Evolutionary conservation across 2,888 invertebrate species (phyloP), one percentile per base, ranked within the genome.

Genomic region (Kuschelorhynchus macadamiae): DNA sequence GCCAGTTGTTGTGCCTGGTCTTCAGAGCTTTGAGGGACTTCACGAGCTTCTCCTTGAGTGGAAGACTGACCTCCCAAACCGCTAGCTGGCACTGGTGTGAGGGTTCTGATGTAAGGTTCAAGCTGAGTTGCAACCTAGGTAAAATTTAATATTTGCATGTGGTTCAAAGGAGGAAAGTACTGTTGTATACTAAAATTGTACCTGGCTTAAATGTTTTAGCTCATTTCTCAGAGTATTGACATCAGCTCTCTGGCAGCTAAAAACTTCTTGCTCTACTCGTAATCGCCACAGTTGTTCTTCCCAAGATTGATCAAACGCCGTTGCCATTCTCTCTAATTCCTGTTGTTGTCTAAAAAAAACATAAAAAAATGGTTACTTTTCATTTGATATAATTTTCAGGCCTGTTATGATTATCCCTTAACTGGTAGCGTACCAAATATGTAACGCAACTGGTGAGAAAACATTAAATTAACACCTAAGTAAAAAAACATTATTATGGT

Each of bases 221-320:
- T 91, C 91, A 67, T 88, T 88, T 59, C 89, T 86, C 64, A 91
- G 80, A 46, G 88, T 86, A 72, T 88, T 84, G 17, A 91, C 88
- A 78, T 91, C 90, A 71, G 89, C 89, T 80, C 90, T 86, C 85
- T 91, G 86, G 64, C 83, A 83, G 67, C 83, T 82, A 69, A 83
- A 83, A 1, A 83, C 82, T 76, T 91, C 90, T 79, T 92, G 91
- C 80, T 92, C 92, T 5, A 90, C 86, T 49, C 90, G 86, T 67
- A 92, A 87, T 68, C 90, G 85, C 81, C 91, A 90, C 20, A 91
- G 81, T 75, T 91, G 90, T 76, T 91, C 91, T 78, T 92, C 91
- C 92, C 92, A 92, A 1, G 90, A 85, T 47, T 88, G 83, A 71
- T 89, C 89, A 74, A 90, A 90, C 3, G 87, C 85, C 4, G 85